phyloP scores from a whole-genome alignment of 2,888 invertebrate species.

The Microctonus hyperodae region DNA sequence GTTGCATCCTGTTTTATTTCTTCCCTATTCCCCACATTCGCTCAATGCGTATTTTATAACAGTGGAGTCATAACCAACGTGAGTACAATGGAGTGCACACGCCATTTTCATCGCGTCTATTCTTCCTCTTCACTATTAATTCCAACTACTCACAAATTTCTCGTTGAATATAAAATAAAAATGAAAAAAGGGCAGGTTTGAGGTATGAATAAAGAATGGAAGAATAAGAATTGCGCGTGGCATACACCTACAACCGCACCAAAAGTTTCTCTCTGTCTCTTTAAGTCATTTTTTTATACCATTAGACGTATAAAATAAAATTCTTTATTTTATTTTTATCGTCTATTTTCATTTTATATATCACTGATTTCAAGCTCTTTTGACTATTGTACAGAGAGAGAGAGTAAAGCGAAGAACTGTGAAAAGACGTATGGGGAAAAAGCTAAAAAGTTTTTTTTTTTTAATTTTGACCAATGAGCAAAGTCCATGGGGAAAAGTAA shows the following conservation, averaged over 20 bases:
- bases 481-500: constrained; percentile 14
- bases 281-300: background rate
- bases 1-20: background rate
- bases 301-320: background rate
- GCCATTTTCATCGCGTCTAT: constrained; percentile 25
- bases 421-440: background rate
- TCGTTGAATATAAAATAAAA: constrained; percentile 1
- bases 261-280: background rate
- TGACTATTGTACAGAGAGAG: too few relatives aligned
- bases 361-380: too few relatives aligned
- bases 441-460: background rate
- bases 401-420: background rate
- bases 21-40: background rate
- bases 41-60: constrained; percentile 11
- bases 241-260: background rate
- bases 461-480: background rate
- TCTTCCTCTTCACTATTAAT: constrained; percentile 22
- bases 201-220: background rate
- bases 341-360: too few relatives aligned
- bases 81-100: constrained; percentile 46
- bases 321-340: too few relatives aligned
- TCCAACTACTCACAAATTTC: constrained; percentile 18
- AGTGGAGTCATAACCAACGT: constrained; percentile 47
- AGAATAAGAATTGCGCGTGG: background rate
- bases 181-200: background rate